A percentile compares a stretch with the other conserved stretches of the same genome.
Evolutionary conservation across 1,140 invertebrate species (phyloP).

Genomic region (Himalopsyche phryganea): DNA sequence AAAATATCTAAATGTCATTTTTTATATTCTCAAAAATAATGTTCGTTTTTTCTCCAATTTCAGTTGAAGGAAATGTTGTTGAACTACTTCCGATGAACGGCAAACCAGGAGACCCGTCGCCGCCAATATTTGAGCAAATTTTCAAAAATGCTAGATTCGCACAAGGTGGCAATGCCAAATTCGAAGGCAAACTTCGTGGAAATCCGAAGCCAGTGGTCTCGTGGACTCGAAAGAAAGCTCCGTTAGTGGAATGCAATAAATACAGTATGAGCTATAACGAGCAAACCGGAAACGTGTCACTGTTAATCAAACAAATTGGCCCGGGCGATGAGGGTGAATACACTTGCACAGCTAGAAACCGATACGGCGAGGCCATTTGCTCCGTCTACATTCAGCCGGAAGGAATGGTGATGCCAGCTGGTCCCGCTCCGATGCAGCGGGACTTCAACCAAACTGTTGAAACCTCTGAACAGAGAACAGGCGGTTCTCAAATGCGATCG

Average conservation of each 20-base stretch:
- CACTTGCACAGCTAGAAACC: slow-evolving; percentile 88
- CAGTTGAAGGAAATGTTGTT: slow-evolving; percentile 33
- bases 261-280: slow-evolving; percentile 85
- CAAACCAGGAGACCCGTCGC: slow-evolving; percentile 67
- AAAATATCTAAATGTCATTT: too few species aligned
- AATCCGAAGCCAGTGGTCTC: slow-evolving; percentile 90
- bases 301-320: slow-evolving; percentile 86
- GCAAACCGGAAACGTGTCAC: slow-evolving; percentile 77
- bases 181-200: slow-evolving; percentile 87
- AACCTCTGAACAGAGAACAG: slow-evolving; percentile 56
- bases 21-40: too few species aligned
- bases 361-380: slow-evolving; percentile 90
- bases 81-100: slow-evolving; percentile 47
- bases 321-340: slow-evolving; percentile 95
- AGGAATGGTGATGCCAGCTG: slow-evolving; percentile 66
- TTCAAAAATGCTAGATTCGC: slow-evolving; percentile 91
- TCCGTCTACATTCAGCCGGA: slow-evolving; percentile 95
- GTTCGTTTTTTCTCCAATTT: slow-evolving; percentile 4
- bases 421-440: slow-evolving; percentile 47
- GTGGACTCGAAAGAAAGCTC: slow-evolving; percentile 88
- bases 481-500: slow-evolving; percentile 50
- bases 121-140: slow-evolving; percentile 89
- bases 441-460: slow-evolving; percentile 55
- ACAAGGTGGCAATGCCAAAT: slow-evolving; percentile 87
- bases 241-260: slow-evolving; percentile 76